These are phyloP conservation scores for Tyrannus savana DNA, from an alignment of 2,113 vertebrate species.

Conservation along the genomic window DNA sequence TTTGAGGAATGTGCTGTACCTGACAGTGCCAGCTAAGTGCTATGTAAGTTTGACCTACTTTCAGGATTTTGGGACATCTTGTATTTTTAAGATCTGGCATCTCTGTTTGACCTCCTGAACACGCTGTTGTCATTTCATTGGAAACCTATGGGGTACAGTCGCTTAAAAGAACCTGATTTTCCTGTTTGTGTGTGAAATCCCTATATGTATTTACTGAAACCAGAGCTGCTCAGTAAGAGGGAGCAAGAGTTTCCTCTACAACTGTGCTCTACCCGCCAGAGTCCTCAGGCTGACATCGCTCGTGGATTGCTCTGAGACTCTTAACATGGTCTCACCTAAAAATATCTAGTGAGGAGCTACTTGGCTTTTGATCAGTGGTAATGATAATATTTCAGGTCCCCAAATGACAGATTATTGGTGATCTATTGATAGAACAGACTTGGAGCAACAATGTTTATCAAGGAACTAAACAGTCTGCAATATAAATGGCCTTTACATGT, in stretches of 20 bases:
- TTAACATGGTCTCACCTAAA: not conserved
- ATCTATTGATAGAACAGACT: constrained; percentile 9
- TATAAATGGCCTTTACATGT: not conserved
- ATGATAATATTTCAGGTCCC: not conserved
- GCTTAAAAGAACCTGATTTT: not conserved
- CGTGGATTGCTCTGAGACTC: not conserved
- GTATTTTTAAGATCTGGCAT: not conserved
- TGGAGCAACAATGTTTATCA: not conserved
- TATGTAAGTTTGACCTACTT: not conserved
- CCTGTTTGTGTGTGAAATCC: not conserved
- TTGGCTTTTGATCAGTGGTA: constrained; percentile 12
- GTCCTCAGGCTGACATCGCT: not conserved
- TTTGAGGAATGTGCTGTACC: not conserved
- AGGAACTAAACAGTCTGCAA: not conserved
- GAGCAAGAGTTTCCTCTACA: not conserved
- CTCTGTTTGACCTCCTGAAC: not conserved
- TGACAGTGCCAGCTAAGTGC: not conserved
- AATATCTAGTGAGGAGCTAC: not conserved
- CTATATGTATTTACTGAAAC: not conserved
- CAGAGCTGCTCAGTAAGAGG: accelerated
- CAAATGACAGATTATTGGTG: not conserved
- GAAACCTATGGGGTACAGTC: not conserved
- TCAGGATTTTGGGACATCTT: not conserved
- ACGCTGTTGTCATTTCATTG: not conserved
- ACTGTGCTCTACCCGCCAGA: not conserved